phyloP scores from a whole-genome alignment of 2,888 invertebrate genomes.

The Scaeva pyrastri region DNA sequence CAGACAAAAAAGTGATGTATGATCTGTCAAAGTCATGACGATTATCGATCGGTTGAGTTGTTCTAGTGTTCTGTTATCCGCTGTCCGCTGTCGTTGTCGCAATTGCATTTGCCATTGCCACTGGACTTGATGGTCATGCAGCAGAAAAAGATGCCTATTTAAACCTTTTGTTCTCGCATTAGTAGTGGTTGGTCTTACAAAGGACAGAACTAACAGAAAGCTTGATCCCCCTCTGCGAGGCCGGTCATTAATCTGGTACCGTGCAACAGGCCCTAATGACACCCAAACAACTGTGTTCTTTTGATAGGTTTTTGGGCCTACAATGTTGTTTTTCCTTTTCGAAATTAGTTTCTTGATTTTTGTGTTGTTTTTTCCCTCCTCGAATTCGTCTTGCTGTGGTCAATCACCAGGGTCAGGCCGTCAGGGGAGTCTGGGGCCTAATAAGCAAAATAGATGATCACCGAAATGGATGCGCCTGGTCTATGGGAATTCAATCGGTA shows the following conservation, averaged over 20 bases:
- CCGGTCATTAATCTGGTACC: slow-evolving; percentile 71
- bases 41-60: slow-evolving; percentile 73
- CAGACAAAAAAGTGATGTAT: slow-evolving; percentile 71
- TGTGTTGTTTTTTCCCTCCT: slow-evolving; percentile 1
- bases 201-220: slow-evolving; percentile 9
- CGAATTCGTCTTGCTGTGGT: slow-evolving; percentile 59
- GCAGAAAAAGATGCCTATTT: background rate
- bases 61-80: slow-evolving; percentile 28
- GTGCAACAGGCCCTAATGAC: slow-evolving; percentile 63
- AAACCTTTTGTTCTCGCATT: slow-evolving; percentile 29
- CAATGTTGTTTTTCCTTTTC: slow-evolving; percentile 26
- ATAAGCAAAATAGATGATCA: slow-evolving; percentile 65
- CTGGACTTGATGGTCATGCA: slow-evolving; percentile 15
- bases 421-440: too few species aligned
- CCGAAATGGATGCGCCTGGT: slow-evolving; percentile 3
- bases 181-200: slow-evolving; percentile 8
- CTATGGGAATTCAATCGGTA: slow-evolving; percentile 62
- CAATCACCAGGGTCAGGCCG: slow-evolving; percentile 44
- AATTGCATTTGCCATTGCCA: slow-evolving; percentile 40
- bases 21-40: slow-evolving; percentile 75
- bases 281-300: slow-evolving; percentile 63
- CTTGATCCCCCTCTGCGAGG: slow-evolving; percentile 60
- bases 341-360: slow-evolving; percentile 10
- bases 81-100: slow-evolving; percentile 37
- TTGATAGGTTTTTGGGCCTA: slow-evolving; percentile 55